Percentiles rank a stretch among this genome's conserved stretches.
phyloP scores from a whole-genome alignment of 2,797 vertebrate species.

The Valencia hispanica region DNA sequence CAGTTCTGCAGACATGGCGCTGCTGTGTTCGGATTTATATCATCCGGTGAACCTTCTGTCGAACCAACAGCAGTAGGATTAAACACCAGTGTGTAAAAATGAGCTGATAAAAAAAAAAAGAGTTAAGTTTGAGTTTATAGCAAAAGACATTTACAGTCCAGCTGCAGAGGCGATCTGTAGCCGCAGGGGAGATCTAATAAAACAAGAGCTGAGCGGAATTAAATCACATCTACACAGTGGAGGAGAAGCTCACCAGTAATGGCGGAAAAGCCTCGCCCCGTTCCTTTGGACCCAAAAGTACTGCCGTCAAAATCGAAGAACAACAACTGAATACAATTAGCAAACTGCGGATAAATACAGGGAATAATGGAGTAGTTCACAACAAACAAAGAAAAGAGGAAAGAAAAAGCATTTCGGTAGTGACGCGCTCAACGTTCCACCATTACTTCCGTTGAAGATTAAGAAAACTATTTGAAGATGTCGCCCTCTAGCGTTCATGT shows the following conservation, averaged over 20 bases:
- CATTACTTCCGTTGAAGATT: constrained; percentile 16
- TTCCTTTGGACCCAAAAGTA: neutral
- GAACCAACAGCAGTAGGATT: neutral
- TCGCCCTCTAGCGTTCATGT: constrained; percentile 45
- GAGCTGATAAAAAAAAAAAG: neutral
- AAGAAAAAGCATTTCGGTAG: constrained; percentile 24
- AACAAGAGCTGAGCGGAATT: neutral
- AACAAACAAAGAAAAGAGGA: neutral
- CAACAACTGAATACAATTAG: neutral
- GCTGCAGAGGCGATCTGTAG: neutral
- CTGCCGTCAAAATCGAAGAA: neutral
- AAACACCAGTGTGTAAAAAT: neutral
- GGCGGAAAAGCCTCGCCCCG: no score
- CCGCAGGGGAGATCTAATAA: neutral
- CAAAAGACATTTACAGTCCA: neutral
- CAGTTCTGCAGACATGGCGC: constrained; percentile 87
- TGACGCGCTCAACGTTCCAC: neutral
- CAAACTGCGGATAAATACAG: neutral
- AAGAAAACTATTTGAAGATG: constrained; percentile 36
- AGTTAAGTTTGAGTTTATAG: neutral
- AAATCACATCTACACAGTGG: neutral
- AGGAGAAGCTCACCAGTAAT: constrained; percentile 15
- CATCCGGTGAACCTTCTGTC: constrained; percentile 1
- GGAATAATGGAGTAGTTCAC: neutral
- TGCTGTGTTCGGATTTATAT: constrained; percentile 2